Evolutionary conservation across 2,888 invertebrate genomes (phyloP).

Genomic region (Agrotis exclamationis): DNA sequence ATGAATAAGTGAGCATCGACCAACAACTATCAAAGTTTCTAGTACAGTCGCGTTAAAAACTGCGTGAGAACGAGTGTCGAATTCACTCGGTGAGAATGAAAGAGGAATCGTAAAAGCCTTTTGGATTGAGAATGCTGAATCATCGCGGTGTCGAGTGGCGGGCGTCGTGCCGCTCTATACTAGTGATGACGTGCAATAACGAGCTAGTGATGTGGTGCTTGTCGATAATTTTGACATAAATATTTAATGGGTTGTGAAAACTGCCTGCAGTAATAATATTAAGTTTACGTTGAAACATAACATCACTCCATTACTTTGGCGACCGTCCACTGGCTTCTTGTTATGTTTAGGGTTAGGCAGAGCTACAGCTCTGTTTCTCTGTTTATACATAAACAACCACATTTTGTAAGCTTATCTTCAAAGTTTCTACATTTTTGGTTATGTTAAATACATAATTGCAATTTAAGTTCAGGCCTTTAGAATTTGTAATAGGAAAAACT

Average conservation of each 20-base stretch:
- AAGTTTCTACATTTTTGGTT: no score
- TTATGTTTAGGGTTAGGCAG: no score
- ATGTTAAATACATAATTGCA: no score
- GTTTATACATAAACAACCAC: no score
- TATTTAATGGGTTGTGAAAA: not conserved
- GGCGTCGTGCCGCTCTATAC: slow-evolving; percentile 74
- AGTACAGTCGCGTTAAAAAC: slow-evolving; percentile 74
- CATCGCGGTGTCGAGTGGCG: slow-evolving; percentile 84
- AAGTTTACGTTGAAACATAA: no score
- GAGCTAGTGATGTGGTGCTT: slow-evolving; percentile 73
- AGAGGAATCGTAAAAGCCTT: slow-evolving; percentile 88
- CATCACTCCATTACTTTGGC: no score
- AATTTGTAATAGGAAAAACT: no score
- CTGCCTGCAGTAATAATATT: not conserved
- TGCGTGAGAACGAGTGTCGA: slow-evolving; percentile 81
- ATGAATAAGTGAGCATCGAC: slow-evolving; percentile 53
- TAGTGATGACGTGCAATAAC: slow-evolving; percentile 88
- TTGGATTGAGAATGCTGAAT: slow-evolving; percentile 89
- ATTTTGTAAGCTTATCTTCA: no score
- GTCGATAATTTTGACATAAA: slow-evolving; percentile 48
- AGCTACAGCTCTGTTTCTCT: no score
- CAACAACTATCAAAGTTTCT: slow-evolving; percentile 59
- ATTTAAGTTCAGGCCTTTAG: no score
- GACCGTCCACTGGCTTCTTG: no score
- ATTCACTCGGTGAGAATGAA: slow-evolving; percentile 83